phyloP scores from a whole-genome alignment of 2,888 invertebrate species.

The Deladenus siricidicola region DNA sequence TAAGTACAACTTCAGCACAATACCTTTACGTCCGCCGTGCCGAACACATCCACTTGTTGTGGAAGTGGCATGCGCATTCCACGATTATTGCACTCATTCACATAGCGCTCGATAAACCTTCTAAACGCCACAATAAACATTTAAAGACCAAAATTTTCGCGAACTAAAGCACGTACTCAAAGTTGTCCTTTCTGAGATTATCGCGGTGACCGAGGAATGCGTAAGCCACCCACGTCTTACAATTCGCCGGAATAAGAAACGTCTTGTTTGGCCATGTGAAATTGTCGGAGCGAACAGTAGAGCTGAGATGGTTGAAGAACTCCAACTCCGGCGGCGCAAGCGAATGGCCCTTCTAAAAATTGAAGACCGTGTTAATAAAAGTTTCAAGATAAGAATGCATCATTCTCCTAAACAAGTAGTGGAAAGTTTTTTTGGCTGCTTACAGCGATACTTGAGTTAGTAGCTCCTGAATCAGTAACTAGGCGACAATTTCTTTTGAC shows the following conservation, averaged over 20 bases:
- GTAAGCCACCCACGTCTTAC: slow-evolving; percentile 11
- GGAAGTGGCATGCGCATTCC: neutral
- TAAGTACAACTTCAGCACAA: neutral
- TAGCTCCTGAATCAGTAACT: no score
- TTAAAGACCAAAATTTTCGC: neutral
- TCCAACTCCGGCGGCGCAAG: slow-evolving; percentile 13
- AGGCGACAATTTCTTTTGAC: no score
- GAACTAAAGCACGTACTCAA: neutral
- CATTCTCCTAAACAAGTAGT: no score
- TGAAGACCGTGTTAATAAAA: no score
- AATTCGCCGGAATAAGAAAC: slow-evolving; percentile 12
- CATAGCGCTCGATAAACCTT: slow-evolving; percentile 2
- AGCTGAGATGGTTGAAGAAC: neutral
- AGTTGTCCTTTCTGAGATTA: neutral
- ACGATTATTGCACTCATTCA: neutral
- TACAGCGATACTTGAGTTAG: no score
- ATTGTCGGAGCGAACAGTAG: neutral
- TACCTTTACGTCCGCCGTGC: neutral
- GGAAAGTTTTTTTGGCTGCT: no score
- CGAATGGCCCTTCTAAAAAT: neutral
- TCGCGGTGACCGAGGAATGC: slow-evolving; percentile 5
- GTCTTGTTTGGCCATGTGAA: neutral
- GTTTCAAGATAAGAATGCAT: no score
- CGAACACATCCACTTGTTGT: neutral
- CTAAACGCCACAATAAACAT: neutral